Percentiles rank a stretch among this genome's conserved stretches.
phyloP scores from a whole-genome alignment of 2,888 invertebrate species.

The Idaea straminata region DNA sequence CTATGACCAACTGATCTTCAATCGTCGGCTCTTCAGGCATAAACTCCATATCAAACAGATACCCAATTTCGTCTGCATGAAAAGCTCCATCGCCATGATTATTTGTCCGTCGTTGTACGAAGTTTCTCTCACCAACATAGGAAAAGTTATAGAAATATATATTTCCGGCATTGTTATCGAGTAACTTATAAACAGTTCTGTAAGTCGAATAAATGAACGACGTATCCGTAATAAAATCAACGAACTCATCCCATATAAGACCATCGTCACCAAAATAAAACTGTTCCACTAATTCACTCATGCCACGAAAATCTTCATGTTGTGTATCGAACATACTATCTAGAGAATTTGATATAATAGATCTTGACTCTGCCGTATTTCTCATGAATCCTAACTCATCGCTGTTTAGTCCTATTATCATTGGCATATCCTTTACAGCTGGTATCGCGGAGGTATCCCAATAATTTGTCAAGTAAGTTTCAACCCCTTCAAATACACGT shows the following conservation, averaged over 20 bases:
- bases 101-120: slow-evolving; percentile 27
- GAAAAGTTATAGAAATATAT: slow-evolving; percentile 42
- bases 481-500: slow-evolving; percentile 35
- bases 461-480: slow-evolving; percentile 33
- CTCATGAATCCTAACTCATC: slow-evolving; percentile 22
- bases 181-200: slow-evolving; percentile 32
- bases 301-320: slow-evolving; percentile 25
- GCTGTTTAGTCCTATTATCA: slow-evolving; percentile 39
- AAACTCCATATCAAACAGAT: slow-evolving; percentile 37
- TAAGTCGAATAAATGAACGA: slow-evolving; percentile 35
- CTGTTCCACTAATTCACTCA: slow-evolving; percentile 24
- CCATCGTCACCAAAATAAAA: slow-evolving; percentile 39
- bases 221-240: slow-evolving; percentile 40
- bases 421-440: slow-evolving; percentile 30
- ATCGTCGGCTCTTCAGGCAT: slow-evolving; percentile 21
- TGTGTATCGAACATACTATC: slow-evolving; percentile 26
- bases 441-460: slow-evolving; percentile 28
- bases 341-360: slow-evolving; percentile 17
- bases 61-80: slow-evolving; percentile 46
- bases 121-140: slow-evolving; percentile 39
- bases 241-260: slow-evolving; percentile 13
- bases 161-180: slow-evolving; percentile 28
- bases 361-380: background rate
- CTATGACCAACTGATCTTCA: slow-evolving; percentile 38
- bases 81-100: slow-evolving; percentile 33